Evolutionary conservation across 2,113 vertebrate genomes (phyloP), one percentile per base, ranked within the genome.

Genomic region (Anser brachyrhynchus): DNA sequence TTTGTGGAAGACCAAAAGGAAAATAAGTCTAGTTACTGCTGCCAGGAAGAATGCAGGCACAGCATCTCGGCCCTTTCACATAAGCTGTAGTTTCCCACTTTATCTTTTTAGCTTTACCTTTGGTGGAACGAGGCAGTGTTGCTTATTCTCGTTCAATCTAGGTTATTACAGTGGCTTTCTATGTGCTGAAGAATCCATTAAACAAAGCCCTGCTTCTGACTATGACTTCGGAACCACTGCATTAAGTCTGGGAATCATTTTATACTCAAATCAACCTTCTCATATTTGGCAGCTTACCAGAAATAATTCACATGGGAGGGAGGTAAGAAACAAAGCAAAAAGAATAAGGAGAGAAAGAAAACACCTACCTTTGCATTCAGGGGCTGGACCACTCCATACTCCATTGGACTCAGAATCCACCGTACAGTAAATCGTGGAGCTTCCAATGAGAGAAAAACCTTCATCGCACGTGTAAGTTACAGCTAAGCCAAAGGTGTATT

Each of bases 351-450:
- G 14, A 64, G 28, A 28, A 64, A 64, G 22, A 3, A 35, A 33
- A 18, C 11, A 19, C 83, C 91, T 87, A 98, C 98, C 78, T 95
- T 79, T 92, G 90, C 98, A 98, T 21, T 58, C 49, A 10, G 98
- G 98, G 61, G 90, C 69, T 6, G 51, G 79, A 23, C 83, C 5
- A 1, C 41, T 96, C 98, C 98, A 98, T 18, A 29, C 11, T 18
- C 96, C 96, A 4, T 25, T 0, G 3, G 77, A 26, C 10, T 73
- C 22, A 4, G 77, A 33, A 12, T 46, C 20, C 0, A 5, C 11
- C 0, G 4, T 57, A 29, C 98, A 98, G n/a, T 75, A 61, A 90
- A 98, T 92, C 0, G 57, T 89, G 33, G 31, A 37, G 0, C 77
- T 10, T 62, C 98, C 98, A 55, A 97, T 9, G n/a, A 97, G 92